A percentile compares a stretch with the other conserved stretches of the same genome.
Conservation (phyloP, 1,140 invertebrate genomes). For the Spodoptera litura region DNA sequence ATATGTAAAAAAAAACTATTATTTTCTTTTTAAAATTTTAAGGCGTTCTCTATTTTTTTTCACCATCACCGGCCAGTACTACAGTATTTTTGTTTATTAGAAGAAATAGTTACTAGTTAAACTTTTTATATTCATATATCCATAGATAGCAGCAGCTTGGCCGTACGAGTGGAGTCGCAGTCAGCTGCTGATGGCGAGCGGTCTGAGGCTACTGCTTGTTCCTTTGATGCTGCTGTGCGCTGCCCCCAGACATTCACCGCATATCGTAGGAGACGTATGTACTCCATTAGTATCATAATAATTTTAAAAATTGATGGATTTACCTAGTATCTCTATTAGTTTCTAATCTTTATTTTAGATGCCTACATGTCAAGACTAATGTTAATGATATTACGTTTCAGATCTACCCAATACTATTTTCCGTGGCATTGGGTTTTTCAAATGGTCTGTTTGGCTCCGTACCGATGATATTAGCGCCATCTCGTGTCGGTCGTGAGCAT, state of each 20-base stretch:
- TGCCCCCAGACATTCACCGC: conserved; percentile 90
- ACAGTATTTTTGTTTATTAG: too few relatives aligned
- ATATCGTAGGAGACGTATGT: conserved; percentile 89
- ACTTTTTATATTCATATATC: too few relatives aligned
- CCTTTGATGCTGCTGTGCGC: conserved; percentile 93
- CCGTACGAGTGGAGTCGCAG: conserved; percentile 92
- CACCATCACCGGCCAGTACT: too few relatives aligned
- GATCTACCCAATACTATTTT: conserved; percentile 89
- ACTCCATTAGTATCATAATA: background rate
- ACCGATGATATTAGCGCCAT: conserved; percentile 96
- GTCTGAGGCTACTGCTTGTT: conserved; percentile 90
- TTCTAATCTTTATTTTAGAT: too few relatives aligned
- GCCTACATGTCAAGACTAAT: background rate
- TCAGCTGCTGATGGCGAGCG: conserved; percentile 90
- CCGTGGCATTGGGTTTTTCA: conserved; percentile 92
- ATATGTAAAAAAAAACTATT: too few relatives aligned
- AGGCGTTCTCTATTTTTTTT: too few relatives aligned
- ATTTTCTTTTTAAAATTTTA: too few relatives aligned
- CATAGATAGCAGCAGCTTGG: conserved; percentile 91
- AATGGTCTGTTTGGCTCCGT: conserved; percentile 96
- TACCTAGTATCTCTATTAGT: too few relatives aligned
- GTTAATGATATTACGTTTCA: conserved; percentile 56
- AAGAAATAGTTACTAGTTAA: too few relatives aligned
- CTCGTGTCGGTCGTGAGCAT: conserved; percentile 88
- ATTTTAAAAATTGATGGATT: background rate